Evolutionary conservation across 2,113 vertebrate genomes (phyloP), one percentile per base, ranked within the genome.

Genomic region (Amphilophus citrinellus): DNA sequence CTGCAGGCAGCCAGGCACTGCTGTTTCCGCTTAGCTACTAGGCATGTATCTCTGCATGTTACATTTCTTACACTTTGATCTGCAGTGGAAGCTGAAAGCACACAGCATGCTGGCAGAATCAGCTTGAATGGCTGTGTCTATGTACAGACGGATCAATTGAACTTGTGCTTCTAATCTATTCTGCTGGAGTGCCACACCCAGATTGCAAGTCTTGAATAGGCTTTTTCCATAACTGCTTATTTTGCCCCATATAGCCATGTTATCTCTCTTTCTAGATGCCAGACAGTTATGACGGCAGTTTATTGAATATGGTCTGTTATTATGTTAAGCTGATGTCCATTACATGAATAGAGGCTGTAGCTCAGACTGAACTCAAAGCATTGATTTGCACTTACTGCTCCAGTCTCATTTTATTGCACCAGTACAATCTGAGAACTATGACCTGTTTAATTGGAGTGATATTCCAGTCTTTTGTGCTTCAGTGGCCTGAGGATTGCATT

Each of bases 241-340:
- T 86, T 81, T 59, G 32, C 50, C 79, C 78, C 44, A 60, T 89
- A 90, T 57, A 87, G 82, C 53, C 76, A 63, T 58, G 80, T 80
- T 88, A 76, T 77, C 63, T 73, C 44, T 76, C 85, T 86, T 87
- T 84, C 56, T 77, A 11, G 30, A 66, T 83, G 62, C 76, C 79
- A 87, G 84, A 78, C 39, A 75, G 62, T 35, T 81, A 82, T 88
- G 84, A 86, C 35, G 56, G 61, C 37, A 79, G 61, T 85, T 90
- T 91, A 90, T 86, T 87, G 86, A 87, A 53, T 57, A 22, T 14
- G 20, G 8, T 68, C 63, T 83, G 87, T 83, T 79, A 78, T 89
- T 89, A 66, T 86, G 85, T 88, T 89, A 86, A 85, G 84, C 79
- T 88, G 84, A 83, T 80, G 58, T 87, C 80, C 86, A 88, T 90